Base-by-base conservation (phyloP, 2,888 invertebrate genomes). In the Drosophila greeni region DNA sequence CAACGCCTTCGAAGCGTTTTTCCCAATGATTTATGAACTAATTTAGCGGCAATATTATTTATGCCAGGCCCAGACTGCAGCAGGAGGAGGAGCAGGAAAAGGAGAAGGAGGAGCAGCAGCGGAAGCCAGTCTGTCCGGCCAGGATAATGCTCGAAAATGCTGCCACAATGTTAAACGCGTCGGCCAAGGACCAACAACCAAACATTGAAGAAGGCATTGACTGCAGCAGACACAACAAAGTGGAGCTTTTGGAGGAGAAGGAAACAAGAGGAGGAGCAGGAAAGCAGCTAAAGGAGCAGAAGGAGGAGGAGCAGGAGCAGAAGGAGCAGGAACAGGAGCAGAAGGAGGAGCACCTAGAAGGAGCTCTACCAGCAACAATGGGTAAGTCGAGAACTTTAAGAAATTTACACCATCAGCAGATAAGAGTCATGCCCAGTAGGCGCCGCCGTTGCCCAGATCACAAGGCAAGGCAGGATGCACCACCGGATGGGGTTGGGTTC, bases 361-460 rank as follows among this genome's bases (percentile, higher is more conserved):
- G 40, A n/a, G 24, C 54, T 60, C 65, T 48, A 36, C 66, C 82
- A 73, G 73, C 66, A 76, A 77, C 78, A 81, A 74, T 64, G 80
- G 54, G 71, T 24, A 75, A 85, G 78, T 83, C 76, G 70, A 53
- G 67, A 82, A 85, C 76, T 82, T 76, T 66, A 83, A 83, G 82
- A 85, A 82, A 82, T 82, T 85, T 82, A 82, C 85, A 82, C 82
- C 82, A 82, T 82, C 82, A 82, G 82, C 85, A 82, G 85, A 85
- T 80, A 78, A 76, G 73, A 72, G 68, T 67, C 58, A 72, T 49
- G 71, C 54, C 40, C 57, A 68, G 29, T 37, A 52, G 52, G 34
- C 62, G 40, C 47, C 49, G 31, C 45, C 48, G 53, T 53, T 51
- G 40, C 33, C 51, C 66, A 56, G 59, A 69, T 61, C 51, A 52